Base-by-base conservation (phyloP, 2,888 invertebrate genomes). In the Drosophila hamatofila region DNA sequence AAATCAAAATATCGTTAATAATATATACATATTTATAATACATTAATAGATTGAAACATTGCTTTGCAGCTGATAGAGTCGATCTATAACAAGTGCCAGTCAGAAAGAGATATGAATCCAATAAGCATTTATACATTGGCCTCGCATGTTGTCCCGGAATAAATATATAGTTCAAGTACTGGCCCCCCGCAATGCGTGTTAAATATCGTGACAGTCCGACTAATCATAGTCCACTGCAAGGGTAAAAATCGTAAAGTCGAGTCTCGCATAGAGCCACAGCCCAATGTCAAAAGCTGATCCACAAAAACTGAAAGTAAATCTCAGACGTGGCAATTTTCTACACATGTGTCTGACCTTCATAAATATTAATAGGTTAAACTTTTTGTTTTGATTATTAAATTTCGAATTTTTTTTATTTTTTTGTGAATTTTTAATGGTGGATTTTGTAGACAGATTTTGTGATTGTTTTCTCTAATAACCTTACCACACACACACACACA, bases 281-380 rank as follows among this genome's bases (percentile, higher is more conserved):
- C 57, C 57, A 72, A 72, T 65, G 72, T 56, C 72, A 72, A 56
- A 16, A 39, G 51, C 11, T n/a, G 44, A 30, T 46, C 48, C 54
- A 63, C n/a, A 64, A 49, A 78, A 82, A 78, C 68, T 72, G 88
- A 84, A 88, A 84, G 85, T 85, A 68, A 52, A 41, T 37, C 39
- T 71, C 65, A 37, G 48, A 33, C 21, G 35, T 51, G 72, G 25
- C 51, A 66, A 68, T 78, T 60, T 64, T 61, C 56, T 27, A 72
- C 61, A 75, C 64, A 51, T 55, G 55, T 62, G 75, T 56, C 39
- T 64, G 71, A 73, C 84, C 84, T 88, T 84, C 85, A 88, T 85
- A 52, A 81, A 88, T 88, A 84, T 88, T 79, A 80, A 88, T 79
- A 60, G 64, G 30, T 39, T 67, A 44, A 52, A 52, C 51, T n/a